Evolutionary conservation across 2,888 invertebrate species (phyloP).

Genomic region (Idaea biselata): DNA sequence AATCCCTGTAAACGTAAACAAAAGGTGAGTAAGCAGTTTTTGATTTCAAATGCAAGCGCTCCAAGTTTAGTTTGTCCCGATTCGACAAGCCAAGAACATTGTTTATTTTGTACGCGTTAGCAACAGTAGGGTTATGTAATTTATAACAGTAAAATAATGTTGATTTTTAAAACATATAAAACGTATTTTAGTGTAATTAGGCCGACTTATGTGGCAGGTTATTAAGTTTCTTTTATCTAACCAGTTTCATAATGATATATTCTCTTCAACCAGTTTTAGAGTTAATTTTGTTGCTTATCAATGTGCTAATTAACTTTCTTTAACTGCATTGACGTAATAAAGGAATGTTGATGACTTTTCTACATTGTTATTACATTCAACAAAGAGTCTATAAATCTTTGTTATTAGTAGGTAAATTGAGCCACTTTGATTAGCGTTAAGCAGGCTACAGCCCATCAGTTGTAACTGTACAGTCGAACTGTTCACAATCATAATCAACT

Average conservation of each 20-base stretch:
- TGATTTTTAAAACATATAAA: slow-evolving; percentile 49
- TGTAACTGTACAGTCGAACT: too few relatives aligned
- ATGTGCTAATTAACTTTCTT: neutral
- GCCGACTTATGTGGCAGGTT: slow-evolving; percentile 52
- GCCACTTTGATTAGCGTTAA: too few relatives aligned
- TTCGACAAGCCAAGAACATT: slow-evolving; percentile 25
- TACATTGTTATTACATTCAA: too few relatives aligned
- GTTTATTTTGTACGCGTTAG: slow-evolving; percentile 47
- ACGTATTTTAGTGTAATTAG: slow-evolving; percentile 42
- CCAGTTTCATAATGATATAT: neutral
- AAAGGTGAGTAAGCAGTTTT: slow-evolving; percentile 32
- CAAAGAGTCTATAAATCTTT: too few relatives aligned
- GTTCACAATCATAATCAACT: too few relatives aligned
- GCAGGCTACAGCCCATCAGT: too few relatives aligned
- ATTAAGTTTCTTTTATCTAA: slow-evolving; percentile 34
- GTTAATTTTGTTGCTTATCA: neutral
- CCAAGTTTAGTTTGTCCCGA: slow-evolving; percentile 17
- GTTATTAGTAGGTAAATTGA: too few relatives aligned
- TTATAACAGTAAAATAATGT: slow-evolving; percentile 38
- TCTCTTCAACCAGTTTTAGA: neutral
- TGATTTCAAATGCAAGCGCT: slow-evolving; percentile 47
- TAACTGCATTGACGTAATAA: neutral
- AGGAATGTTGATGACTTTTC: neutral
- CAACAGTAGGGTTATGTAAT: slow-evolving; percentile 60
- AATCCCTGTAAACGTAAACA: slow-evolving; percentile 19